These are phyloP conservation scores for Cryptoleucopteryx plumbea DNA, from an alignment of 2,113 vertebrate species.

Conservation along the genomic window DNA sequence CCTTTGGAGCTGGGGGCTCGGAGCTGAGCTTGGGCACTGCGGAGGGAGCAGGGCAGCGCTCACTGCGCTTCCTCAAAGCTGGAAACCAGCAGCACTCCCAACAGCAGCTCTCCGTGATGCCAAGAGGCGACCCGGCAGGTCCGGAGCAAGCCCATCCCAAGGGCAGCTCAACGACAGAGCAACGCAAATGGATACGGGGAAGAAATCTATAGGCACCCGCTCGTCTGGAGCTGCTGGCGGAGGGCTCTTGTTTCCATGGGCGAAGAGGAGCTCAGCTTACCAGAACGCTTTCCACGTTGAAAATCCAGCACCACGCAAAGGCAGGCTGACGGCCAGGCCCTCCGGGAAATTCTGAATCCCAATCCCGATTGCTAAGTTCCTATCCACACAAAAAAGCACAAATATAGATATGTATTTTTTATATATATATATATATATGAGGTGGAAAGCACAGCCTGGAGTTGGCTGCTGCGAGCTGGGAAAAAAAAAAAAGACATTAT, in stretches of 20 bases:
- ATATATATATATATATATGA: no score
- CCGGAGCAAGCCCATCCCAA: background rate
- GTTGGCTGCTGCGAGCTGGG: background rate
- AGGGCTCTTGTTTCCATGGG: accelerated
- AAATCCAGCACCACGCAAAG: slow-evolving; percentile 84
- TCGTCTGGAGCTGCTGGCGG: background rate
- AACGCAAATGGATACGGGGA: accelerated
- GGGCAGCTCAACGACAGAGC: accelerated
- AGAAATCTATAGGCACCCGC: accelerated
- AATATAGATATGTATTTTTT: background rate
- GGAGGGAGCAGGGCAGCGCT: background rate
- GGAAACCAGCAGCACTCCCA: background rate
- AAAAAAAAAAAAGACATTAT: background rate
- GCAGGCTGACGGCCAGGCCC: slow-evolving; percentile 93
- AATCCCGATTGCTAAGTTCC: slow-evolving; percentile 93
- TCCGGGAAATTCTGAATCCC: slow-evolving; percentile 99
- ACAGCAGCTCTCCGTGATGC: background rate
- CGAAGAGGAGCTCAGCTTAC: slow-evolving; percentile 66
- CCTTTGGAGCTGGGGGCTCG: background rate
- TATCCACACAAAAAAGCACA: slow-evolving; percentile 34
- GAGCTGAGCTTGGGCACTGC: background rate
- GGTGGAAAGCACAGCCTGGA: background rate
- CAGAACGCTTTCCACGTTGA: slow-evolving; percentile 91
- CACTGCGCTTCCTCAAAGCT: background rate
- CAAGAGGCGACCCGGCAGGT: background rate